A percentile compares a stretch with the other conserved stretches of the same genome.
These are phyloP conservation scores for Mactromeris polynyma DNA, from an alignment of 2,888 invertebrate species.

Conservation along the genomic window DNA sequence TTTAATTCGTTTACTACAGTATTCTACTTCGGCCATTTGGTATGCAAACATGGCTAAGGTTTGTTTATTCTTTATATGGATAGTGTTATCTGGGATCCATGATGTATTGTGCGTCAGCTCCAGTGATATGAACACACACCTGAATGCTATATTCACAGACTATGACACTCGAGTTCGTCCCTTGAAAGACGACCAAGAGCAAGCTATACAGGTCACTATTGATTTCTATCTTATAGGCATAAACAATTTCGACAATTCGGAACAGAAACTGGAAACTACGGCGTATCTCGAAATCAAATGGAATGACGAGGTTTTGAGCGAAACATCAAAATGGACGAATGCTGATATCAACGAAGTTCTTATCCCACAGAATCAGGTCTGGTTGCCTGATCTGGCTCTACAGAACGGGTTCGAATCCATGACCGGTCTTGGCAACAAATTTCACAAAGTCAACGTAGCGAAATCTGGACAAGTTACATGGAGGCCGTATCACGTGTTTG, in stretches of 20 bases:
- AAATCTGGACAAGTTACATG: slow-evolving; percentile 55
- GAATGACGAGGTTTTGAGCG: slow-evolving; percentile 52
- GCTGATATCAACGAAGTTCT: slow-evolving; percentile 42
- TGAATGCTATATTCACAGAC: slow-evolving; percentile 38
- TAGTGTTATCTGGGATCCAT: neutral
- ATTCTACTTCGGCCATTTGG: neutral
- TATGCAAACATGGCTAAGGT: neutral
- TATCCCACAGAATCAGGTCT: slow-evolving; percentile 55
- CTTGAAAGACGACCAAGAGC: slow-evolving; percentile 45
- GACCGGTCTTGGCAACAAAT: slow-evolving; percentile 65
- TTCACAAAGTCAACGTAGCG: slow-evolving; percentile 51
- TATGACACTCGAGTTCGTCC: slow-evolving; percentile 63
- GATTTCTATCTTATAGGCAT: slow-evolving; percentile 61
- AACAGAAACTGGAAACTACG: slow-evolving; percentile 61
- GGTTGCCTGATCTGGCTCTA: slow-evolving; percentile 67
- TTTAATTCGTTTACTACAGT: neutral
- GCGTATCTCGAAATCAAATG: slow-evolving; percentile 59
- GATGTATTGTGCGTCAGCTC: slow-evolving; percentile 36
- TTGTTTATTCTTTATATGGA: neutral
- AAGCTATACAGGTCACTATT: slow-evolving; percentile 52
- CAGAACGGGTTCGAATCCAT: slow-evolving; percentile 71
- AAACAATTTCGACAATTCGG: slow-evolving; percentile 57
- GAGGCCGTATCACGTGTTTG: slow-evolving; percentile 71
- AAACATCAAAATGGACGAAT: slow-evolving; percentile 39
- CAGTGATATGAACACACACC: slow-evolving; percentile 52